Conservation (phyloP, 2,113 vertebrate genomes). For the Redunca redunca region DNA sequence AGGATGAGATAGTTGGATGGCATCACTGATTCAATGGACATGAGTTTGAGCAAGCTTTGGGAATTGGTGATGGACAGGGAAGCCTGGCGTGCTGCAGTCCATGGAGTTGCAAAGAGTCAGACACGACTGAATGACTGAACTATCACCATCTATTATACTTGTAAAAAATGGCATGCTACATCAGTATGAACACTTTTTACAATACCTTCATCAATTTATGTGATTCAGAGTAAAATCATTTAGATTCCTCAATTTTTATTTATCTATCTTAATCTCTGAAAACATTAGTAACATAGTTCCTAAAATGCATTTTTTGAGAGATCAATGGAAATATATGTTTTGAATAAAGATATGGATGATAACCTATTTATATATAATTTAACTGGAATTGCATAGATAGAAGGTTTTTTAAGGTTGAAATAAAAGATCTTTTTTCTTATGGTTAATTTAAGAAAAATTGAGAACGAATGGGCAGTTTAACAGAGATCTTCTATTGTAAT, state of each 20-base stretch:
- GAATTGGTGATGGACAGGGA: neutral
- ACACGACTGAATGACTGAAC: neutral
- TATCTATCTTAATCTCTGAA: neutral
- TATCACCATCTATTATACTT: neutral
- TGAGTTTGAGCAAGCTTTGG: neutral
- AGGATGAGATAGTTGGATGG: neutral
- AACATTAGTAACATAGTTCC: neutral
- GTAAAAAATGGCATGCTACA: neutral
- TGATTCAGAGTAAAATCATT: neutral
- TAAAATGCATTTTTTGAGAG: neutral
- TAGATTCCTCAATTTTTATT: neutral
- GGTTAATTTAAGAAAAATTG: neutral
- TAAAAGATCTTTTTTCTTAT: neutral
- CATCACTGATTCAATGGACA: neutral
- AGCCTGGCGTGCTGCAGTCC: fast-evolving
- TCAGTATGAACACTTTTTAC: neutral
- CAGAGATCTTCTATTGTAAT: neutral
- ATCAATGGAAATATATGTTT: neutral
- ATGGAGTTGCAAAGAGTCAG: neutral
- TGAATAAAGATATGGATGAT: neutral
- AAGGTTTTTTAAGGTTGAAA: neutral
- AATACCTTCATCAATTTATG: neutral
- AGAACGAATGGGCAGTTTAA: neutral
- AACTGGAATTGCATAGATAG: neutral
- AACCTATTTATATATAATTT: neutral